Conservation (phyloP, 2,888 invertebrate genomes). For the Elysia crispata region DNA sequence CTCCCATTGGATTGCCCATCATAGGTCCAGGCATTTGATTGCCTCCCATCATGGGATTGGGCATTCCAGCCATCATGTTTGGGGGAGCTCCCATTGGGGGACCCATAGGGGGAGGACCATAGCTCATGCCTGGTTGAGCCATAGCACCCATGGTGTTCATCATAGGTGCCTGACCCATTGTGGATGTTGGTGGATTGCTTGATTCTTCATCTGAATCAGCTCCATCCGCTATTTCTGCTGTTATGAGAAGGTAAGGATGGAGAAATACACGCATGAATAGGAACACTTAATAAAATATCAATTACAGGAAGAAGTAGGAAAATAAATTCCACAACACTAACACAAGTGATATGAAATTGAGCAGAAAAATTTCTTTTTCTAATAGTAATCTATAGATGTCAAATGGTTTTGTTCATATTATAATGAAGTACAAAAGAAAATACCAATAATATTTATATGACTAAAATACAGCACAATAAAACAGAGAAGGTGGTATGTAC, state of each 20-base stretch:
- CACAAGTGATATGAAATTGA: no score
- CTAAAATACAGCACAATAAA: no score
- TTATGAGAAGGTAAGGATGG: not conserved
- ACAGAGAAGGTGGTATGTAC: no score
- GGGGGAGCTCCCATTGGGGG: constrained; percentile 63
- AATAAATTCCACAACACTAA: no score
- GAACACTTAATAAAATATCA: no score
- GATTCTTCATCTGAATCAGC: constrained; percentile 38
- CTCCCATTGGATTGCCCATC: constrained; percentile 49
- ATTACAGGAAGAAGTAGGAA: no score
- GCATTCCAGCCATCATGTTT: constrained; percentile 60
- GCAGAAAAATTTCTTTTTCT: no score
- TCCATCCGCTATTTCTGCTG: constrained; percentile 26
- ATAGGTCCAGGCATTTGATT: constrained; percentile 51
- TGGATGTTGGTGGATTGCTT: constrained; percentile 39
- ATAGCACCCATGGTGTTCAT: constrained; percentile 41
- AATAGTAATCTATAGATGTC: no score
- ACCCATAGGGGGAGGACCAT: constrained; percentile 58
- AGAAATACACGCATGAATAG: no score
- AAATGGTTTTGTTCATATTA: no score
- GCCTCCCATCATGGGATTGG: constrained; percentile 69
- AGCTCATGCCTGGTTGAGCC: constrained; percentile 51
- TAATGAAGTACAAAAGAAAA: no score
- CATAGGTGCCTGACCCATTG: constrained; percentile 1
- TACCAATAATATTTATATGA: no score